Evolutionary conservation across 2,888 invertebrate genomes (phyloP).

Genomic region (Polydrusus pterygomalis): DNA sequence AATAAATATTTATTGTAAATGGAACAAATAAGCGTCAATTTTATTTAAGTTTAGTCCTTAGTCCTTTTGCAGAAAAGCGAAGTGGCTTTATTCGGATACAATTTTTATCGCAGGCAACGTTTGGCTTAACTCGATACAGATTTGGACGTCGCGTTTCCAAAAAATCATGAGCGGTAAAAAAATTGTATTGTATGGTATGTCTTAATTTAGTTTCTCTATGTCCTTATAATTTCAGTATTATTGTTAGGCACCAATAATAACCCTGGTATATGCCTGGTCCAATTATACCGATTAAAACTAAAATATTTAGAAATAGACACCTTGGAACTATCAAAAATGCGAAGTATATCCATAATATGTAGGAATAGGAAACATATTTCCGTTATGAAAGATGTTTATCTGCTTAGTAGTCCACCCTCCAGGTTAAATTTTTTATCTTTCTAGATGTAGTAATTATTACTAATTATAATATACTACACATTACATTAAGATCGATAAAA

Average conservation of each 20-base stretch:
- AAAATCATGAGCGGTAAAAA: no score
- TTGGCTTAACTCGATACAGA: no score
- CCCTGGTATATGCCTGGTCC: background rate
- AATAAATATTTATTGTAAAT: no score
- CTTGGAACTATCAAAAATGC: background rate
- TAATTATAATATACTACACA: background rate
- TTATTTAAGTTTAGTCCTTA: no score
- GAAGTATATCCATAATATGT: background rate
- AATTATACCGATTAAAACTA: background rate
- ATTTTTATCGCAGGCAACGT: no score
- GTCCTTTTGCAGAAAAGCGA: no score
- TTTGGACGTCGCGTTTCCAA: no score
- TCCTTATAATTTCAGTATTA: no score
- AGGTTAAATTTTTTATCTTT: background rate
- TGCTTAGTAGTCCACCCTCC: background rate
- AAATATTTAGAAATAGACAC: background rate
- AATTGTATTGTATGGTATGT: no score
- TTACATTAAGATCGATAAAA: slow-evolving; percentile 10
- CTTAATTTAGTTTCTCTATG: no score
- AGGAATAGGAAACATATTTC: slow-evolving; percentile 10
- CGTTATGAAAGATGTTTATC: background rate
- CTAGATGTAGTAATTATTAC: background rate
- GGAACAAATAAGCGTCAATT: no score
- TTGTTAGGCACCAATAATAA: background rate
- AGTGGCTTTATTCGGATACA: no score